These are phyloP conservation scores for Thrips palmi DNA, from an alignment of 1,140 invertebrate species.

Conservation along the genomic window DNA sequence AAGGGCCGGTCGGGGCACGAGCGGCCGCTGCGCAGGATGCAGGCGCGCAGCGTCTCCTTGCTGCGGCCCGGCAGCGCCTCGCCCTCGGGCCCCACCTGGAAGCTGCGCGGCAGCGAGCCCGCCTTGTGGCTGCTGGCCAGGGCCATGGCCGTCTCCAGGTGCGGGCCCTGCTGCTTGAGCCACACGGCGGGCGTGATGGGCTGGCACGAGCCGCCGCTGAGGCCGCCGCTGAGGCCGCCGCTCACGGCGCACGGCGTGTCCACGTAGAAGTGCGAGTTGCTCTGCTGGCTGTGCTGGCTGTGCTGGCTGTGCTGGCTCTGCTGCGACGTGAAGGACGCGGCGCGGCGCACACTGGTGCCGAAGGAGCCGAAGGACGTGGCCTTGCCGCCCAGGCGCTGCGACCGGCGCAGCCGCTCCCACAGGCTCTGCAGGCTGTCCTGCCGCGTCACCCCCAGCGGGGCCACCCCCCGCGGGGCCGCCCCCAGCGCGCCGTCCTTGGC, in stretches of 20 bases:
- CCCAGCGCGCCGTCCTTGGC: slow-evolving; percentile 12
- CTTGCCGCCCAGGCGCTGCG: no score
- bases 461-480: slow-evolving; percentile 15
- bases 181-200: slow-evolving; percentile 37
- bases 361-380: no score
- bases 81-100: slow-evolving; percentile 33
- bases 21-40: slow-evolving; percentile 24
- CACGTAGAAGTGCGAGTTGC: slow-evolving; percentile 8
- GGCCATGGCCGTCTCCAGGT: slow-evolving; percentile 21
- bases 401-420: slow-evolving; percentile 22
- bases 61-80: slow-evolving; percentile 23
- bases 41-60: no score
- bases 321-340: slow-evolving; percentile 16
- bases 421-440: slow-evolving; percentile 28
- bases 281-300: slow-evolving; percentile 9
- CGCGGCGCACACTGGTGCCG: slow-evolving; percentile 14
- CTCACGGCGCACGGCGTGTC: not conserved
- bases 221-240: not conserved
- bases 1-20: slow-evolving; percentile 36
- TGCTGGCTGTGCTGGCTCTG: slow-evolving; percentile 13
- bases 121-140: slow-evolving; percentile 35
- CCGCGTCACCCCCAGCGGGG: not conserved
- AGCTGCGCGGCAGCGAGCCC: slow-evolving; percentile 58
- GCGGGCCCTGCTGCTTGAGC: slow-evolving; percentile 36
- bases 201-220: slow-evolving; percentile 17